A percentile compares a stretch with the other conserved stretches of the same genome.
phyloP scores from a whole-genome alignment of 2,113 vertebrate species.

The Spilogale gracilis region DNA sequence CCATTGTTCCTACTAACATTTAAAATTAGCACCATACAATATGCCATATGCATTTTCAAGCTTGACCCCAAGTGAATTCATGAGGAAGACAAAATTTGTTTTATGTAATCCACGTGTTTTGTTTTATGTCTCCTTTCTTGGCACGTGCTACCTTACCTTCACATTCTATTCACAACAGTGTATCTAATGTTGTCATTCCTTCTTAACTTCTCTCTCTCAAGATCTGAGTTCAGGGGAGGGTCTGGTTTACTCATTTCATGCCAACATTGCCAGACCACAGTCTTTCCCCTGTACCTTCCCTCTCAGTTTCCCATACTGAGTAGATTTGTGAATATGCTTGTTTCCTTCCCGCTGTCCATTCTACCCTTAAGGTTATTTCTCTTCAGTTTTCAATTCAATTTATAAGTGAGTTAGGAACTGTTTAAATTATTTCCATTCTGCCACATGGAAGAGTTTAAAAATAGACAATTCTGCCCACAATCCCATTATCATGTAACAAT shows the following conservation, averaged over 20 bases:
- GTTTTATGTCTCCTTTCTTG: not conserved
- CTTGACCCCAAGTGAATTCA: not conserved
- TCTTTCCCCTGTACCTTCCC: not conserved
- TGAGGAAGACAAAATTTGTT: not conserved
- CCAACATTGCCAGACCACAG: not conserved
- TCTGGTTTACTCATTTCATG: not conserved
- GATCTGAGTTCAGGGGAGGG: not conserved
- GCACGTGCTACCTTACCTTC: not conserved
- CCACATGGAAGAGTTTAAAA: not conserved
- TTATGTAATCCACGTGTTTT: not conserved
- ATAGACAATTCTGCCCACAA: slow-evolving; percentile 31
- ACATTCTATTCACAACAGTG: not conserved
- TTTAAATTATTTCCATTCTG: slow-evolving; percentile 49
- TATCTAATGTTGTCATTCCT: not conserved
- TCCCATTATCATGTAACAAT: not conserved
- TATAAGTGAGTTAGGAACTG: not conserved
- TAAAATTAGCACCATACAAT: not conserved
- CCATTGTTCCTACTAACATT: not conserved
- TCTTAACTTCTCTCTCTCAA: not conserved
- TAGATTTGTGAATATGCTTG: not conserved
- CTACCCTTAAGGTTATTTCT: not conserved
- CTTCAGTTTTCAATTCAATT: not conserved
- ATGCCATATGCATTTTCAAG: not conserved
- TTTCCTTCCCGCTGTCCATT: not conserved
- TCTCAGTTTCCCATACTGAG: not conserved